Evolutionary conservation across 2,113 vertebrate species (phyloP).

Genomic region (Plecturocebus donacophilus): DNA sequence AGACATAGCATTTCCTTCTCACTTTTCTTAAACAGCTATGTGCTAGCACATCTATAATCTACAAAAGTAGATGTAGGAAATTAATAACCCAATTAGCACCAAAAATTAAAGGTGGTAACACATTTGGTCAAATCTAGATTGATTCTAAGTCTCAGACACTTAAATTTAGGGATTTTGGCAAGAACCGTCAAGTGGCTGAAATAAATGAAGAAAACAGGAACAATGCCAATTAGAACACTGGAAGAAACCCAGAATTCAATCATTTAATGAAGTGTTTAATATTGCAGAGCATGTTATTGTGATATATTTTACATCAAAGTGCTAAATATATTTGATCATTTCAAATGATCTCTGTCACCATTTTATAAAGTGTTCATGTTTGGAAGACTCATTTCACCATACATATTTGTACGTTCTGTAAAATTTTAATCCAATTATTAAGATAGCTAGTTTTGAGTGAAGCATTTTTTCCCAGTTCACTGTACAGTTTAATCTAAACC

Average conservation of each 20-base stretch:
- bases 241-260: constrained; percentile 31
- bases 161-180: background rate
- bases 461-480: background rate
- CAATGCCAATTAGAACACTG: background rate
- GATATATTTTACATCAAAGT: constrained; percentile 32
- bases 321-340: constrained; percentile 40
- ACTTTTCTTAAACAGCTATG: background rate
- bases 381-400: constrained; percentile 8
- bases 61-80: constrained; percentile 1
- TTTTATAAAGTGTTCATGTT: constrained; percentile 36
- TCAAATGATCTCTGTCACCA: background rate
- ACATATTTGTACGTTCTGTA: background rate
- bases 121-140: background rate
- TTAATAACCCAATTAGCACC: background rate
- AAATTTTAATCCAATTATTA: constrained; percentile 3
- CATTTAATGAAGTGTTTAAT: constrained; percentile 64
- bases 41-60: background rate
- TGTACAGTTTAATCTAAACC: background rate
- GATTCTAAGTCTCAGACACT: background rate
- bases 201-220: constrained; percentile 46
- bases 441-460: background rate
- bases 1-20: background rate
- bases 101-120: background rate
- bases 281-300: constrained; percentile 35
- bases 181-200: constrained; percentile 5